phyloP scores from a whole-genome alignment of 2,888 invertebrate species.

The Harpalus rubripes region DNA sequence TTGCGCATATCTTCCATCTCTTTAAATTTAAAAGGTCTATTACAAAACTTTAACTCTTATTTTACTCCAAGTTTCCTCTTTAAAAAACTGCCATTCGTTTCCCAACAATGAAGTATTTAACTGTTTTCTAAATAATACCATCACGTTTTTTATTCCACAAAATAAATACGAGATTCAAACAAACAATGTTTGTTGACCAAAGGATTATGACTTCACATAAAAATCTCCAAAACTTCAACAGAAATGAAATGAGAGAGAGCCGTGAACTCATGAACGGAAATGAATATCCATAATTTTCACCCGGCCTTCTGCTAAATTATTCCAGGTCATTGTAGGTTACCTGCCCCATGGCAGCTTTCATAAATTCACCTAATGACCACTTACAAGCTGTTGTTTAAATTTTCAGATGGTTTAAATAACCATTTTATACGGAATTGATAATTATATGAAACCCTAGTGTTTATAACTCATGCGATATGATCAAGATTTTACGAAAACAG shows the following conservation, averaged over 20 bases:
- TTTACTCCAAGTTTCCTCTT: no score
- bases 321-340: conserved; percentile 18
- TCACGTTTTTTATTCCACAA: not conserved
- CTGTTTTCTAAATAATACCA: not conserved
- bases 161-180: not conserved
- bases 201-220: not conserved
- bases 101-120: not conserved
- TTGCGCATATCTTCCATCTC: no score
- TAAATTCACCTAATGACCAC: conserved; percentile 24
- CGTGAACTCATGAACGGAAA: conserved; percentile 5
- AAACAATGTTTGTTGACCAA: not conserved
- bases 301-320: conserved; percentile 1
- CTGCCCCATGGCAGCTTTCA: not conserved
- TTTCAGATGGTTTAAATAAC: conserved; percentile 45
- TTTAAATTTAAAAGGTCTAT: no score
- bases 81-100: no score
- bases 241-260: conserved; percentile 6
- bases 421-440: conserved; percentile 27
- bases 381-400: conserved; percentile 39
- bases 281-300: conserved; percentile 40
- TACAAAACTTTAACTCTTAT: no score
- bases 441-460: conserved; percentile 44
- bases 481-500: conserved; percentile 31
- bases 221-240: not conserved
- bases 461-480: conserved; percentile 30